Base-by-base conservation (phyloP, 2,797 vertebrate genomes). In the Darevskia mixta region DNA sequence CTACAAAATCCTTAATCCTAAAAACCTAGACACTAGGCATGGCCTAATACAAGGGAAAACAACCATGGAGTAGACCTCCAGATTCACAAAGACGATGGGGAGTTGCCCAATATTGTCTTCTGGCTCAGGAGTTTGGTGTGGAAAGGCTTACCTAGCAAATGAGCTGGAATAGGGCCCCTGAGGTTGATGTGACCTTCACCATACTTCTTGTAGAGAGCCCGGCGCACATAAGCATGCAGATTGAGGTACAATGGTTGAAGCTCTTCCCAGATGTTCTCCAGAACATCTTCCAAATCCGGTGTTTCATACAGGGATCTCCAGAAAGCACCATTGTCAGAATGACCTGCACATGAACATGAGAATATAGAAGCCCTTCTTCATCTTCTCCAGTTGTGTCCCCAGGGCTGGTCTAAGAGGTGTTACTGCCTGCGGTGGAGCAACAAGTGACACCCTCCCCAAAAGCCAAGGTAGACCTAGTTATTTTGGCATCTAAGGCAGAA, bases 231-330 rank as follows among this genome's bases (percentile, higher is more conserved):
- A 49, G 99, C 97, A 0, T 99, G 99, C 1, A 99, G 94, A 81
- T 98, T 98, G 90, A 97, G 97, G 96, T 99, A 99, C 58, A 99
- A 97, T 0, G 98, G 98, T 95, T 98, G 97, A 82, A 99, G 96
- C 95, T 99, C 97, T 88, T 96, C 96, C 94, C 98, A 99, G 82
- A 99, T 93, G 6, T 41, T 91, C 96, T 99, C 99, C 93, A 99
- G 96, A 85, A 99, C 98, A 41, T 97, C 93, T 93, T 99, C 98
- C 3, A 99, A 98, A 32, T 97, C 98, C 0, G 98, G 93, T 0
- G 97, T 97, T 94, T 99, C 99, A 25, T 99, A 99, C 83, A 98
- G 92, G 10, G 98, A 98, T 73, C 98, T 98, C 99, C 99, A 99
- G 85, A 96, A 98, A 79, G 97, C 98, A 1, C 99, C 99, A 0